Percentiles rank a stretch among this genome's conserved stretches.
Conservation (phyloP, 2,113 vertebrate genomes). For the Mus spicilegus region DNA sequence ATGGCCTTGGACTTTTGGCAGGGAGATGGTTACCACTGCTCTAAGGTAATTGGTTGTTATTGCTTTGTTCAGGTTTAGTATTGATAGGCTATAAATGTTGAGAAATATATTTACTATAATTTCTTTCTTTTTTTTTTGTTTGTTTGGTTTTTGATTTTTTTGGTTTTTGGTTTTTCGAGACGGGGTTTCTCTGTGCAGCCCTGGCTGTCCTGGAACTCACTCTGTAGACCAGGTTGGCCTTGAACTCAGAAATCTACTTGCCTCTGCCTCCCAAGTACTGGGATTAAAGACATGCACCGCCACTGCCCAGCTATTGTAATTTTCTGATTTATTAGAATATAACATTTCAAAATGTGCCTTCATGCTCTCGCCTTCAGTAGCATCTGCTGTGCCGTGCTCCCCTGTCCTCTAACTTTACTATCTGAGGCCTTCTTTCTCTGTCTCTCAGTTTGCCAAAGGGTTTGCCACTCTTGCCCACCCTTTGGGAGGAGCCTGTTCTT, state of each 20-base stretch:
- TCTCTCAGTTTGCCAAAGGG: background rate
- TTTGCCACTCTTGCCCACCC: background rate
- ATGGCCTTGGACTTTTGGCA: background rate
- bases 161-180: no score
- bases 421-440: background rate
- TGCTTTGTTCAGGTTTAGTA: background rate
- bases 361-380: background rate
- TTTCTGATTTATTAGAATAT: background rate
- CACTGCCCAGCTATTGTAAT: background rate
- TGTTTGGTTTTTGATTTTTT: no score
- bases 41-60: background rate
- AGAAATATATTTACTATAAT: background rate
- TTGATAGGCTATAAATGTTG: background rate
- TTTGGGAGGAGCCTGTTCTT: background rate
- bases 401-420: background rate
- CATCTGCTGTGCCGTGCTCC: background rate
- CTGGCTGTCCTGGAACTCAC: no score
- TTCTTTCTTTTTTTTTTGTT: background rate
- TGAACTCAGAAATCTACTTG: no score
- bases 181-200: no score
- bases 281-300: no score
- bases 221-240: no score
- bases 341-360: background rate
- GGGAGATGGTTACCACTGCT: background rate
- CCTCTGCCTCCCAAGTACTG: no score